phyloP scores from a whole-genome alignment of 2,113 vertebrate genomes.

The Halichoeres trimaculatus region DNA sequence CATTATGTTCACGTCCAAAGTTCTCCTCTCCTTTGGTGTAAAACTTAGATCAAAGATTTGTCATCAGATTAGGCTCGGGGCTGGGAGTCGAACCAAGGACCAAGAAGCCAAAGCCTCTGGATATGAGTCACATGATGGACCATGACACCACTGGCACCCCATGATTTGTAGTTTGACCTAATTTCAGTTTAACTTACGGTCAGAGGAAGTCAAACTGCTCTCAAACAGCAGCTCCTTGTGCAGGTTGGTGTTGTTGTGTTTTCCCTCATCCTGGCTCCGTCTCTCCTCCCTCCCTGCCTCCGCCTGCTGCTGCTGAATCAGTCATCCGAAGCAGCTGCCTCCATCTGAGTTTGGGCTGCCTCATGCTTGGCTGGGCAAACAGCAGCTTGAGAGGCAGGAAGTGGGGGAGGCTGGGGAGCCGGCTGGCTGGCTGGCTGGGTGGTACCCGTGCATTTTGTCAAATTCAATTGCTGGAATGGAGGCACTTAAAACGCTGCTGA shows the following conservation, averaged over 20 bases:
- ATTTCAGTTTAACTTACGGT: no score
- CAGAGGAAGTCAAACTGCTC: no score
- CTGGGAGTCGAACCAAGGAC: no score
- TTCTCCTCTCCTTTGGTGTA: background rate
- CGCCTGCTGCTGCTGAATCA: slow-evolving; percentile 43
- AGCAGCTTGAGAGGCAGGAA: slow-evolving; percentile 62
- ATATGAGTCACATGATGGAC: no score
- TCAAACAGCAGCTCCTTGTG: no score
- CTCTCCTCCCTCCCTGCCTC: slow-evolving; percentile 29
- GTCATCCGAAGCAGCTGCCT: slow-evolving; percentile 62
- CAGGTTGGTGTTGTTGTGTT: no score
- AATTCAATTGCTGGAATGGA: slow-evolving; percentile 51
- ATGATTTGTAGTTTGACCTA: no score
- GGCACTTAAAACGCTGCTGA: slow-evolving; percentile 29
- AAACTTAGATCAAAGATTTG: background rate
- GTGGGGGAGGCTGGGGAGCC: slow-evolving; percentile 34
- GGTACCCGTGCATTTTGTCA: slow-evolving; percentile 47
- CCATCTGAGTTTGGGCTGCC: slow-evolving; percentile 54
- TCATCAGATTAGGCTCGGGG: slow-evolving; percentile 7
- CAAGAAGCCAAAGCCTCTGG: no score
- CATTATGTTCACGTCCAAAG: no score
- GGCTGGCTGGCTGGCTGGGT: background rate
- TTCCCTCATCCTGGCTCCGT: slow-evolving; percentile 23
- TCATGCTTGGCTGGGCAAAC: slow-evolving; percentile 63
- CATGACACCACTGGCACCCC: no score